These are phyloP conservation scores for Oenanthe oenanthe DNA, from an alignment of 2,113 vertebrate genomes.

Conservation along the genomic window DNA sequence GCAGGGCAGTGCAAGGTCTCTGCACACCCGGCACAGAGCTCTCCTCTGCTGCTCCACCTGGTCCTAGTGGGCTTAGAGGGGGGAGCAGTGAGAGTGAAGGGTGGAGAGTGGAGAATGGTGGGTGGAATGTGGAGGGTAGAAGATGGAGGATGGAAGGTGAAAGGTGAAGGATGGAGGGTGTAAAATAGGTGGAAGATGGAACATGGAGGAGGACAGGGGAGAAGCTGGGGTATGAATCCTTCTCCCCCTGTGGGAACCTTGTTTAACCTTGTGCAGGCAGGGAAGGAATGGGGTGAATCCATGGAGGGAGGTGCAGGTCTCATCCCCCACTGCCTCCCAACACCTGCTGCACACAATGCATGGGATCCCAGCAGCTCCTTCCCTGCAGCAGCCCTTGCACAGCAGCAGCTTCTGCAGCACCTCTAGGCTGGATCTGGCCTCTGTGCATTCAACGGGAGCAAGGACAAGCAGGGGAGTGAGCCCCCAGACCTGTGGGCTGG, in stretches of 20 bases:
- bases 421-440: not conserved
- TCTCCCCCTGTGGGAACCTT: accelerated
- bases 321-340: accelerated
- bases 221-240: not conserved
- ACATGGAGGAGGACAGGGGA: not conserved
- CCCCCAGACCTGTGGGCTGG: not conserved
- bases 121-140: not conserved
- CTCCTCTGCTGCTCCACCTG: not conserved
- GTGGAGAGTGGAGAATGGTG: not conserved
- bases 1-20: not conserved
- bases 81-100: not conserved
- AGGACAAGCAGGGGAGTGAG: not conserved
- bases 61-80: not conserved
- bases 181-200: not conserved
- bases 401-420: not conserved
- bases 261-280: not conserved
- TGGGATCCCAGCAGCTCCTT: not conserved
- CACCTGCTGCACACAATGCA: not conserved
- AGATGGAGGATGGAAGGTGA: not conserved
- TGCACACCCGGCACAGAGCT: not conserved
- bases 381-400: not conserved
- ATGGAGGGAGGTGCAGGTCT: accelerated
- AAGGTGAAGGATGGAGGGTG: not conserved
- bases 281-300: not conserved
- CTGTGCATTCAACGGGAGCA: not conserved